Base-by-base conservation (phyloP, 92 coral and sea anemone species). In the Zoanthus sociatus region DNA sequence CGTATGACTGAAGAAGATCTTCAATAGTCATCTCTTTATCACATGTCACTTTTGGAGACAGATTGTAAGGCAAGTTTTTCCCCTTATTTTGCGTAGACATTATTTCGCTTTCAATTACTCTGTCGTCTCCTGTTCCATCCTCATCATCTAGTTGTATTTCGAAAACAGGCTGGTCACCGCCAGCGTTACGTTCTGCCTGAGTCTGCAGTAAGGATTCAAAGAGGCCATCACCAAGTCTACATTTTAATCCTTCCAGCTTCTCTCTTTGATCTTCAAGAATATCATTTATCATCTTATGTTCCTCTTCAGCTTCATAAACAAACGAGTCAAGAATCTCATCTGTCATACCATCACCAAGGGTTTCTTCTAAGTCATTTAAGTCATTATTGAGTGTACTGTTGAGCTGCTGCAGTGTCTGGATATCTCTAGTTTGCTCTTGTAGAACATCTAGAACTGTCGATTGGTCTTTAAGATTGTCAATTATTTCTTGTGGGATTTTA, bases 1-100 rank as follows among this genome's bases (percentile, higher is more conserved):
- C 95, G 46, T 94, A 92, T 6, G 77, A 84, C 53, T 79, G 77
- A 70, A 94, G 83, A n/a, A 93, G 78, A 1, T 92, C 94, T 10
- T 88, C 94, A 26, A 94, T 81, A n/a, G 95, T 89, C 55, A 74
- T 88, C n/a, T 86, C 76, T 12, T 79, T 73, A 58, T 86, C 82
- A 75, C 60, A 47, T 83, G 86, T 90, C 30, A 84, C 79, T 13
- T 47, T 46, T 1, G 95, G 95, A 71, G 95, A 92, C 73, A 94
- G 77, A 26, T 46, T 76, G 53, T 47, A 61, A 13, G 20, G 51
- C n/a, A 74, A 16, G 42, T 42, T 71, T 5, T 68, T 61, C 3
- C 64, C 55, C 42, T 37, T 37, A 9, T 76, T 76, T 71, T 74
- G 37, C 21, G 58, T 30, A 31, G 75, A 70, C 13, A 51, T 54